Percentiles rank a stretch among this genome's conserved stretches.
These are phyloP conservation scores for Neopipo cinnamomea DNA, from an alignment of 2,113 vertebrate species.

Conservation along the genomic window DNA sequence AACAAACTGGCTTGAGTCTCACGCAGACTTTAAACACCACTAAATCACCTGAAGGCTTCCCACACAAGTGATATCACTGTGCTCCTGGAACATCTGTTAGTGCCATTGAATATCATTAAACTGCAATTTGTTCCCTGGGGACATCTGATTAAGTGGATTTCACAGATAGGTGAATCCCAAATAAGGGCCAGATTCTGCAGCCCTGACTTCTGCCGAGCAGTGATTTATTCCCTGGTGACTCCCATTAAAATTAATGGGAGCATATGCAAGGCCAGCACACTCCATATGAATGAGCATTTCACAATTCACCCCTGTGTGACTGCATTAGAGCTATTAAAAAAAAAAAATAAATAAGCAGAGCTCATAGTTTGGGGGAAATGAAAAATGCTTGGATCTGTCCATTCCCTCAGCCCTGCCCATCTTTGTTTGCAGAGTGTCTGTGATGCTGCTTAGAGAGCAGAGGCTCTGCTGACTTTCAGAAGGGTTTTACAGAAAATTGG, in stretches of 20 bases:
- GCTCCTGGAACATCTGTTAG: conserved; percentile 37
- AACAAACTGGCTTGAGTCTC: not conserved
- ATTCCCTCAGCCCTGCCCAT: not conserved
- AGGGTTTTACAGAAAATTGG: not conserved
- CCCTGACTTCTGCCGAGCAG: not conserved
- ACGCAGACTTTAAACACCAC: not conserved
- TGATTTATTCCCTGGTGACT: not conserved
- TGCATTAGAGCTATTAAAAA: not conserved
- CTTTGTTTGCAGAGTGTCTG: not conserved
- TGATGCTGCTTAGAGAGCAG: not conserved
- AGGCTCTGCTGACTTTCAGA: not conserved
- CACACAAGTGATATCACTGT: not conserved
- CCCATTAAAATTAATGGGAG: not conserved
- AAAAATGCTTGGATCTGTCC: not conserved
- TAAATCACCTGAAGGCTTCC: conserved; percentile 12
- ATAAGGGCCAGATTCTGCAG: not conserved
- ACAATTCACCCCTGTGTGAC: not conserved
- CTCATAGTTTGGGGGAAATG: not conserved
- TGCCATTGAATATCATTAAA: conserved; percentile 32
- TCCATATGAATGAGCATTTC: not conserved
- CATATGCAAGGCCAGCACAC: not conserved
- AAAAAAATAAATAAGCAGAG: not conserved
- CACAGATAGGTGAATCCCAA: conserved; percentile 1
- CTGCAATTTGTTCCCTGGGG: not conserved
- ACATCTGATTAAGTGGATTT: conserved; percentile 25